These are phyloP conservation scores for Taeniopygia guttata DNA, from an alignment of 2,797 vertebrate genomes.

Conservation along the genomic window DNA sequence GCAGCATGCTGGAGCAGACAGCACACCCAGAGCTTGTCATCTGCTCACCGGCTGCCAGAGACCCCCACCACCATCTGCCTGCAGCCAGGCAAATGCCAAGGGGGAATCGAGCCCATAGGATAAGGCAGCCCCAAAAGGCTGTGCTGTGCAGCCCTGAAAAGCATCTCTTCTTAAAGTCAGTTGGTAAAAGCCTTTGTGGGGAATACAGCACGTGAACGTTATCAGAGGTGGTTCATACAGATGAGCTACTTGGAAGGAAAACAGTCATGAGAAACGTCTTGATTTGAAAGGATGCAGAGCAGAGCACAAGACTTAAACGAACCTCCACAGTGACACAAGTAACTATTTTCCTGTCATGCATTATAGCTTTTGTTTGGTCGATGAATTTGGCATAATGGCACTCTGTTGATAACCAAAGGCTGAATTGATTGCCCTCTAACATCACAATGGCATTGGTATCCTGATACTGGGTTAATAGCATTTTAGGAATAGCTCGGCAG, in stretches of 20 bases:
- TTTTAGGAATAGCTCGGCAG: not conserved
- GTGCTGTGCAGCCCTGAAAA: not conserved
- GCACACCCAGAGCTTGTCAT: not conserved
- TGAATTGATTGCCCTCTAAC: not conserved
- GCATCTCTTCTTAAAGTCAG: not conserved
- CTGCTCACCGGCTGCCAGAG: not conserved
- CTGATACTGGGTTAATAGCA: not conserved
- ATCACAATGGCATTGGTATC: not conserved
- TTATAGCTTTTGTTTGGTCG: not conserved
- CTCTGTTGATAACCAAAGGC: not conserved
- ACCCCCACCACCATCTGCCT: slow-evolving; percentile 11
- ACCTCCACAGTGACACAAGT: not conserved
- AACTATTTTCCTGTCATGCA: not conserved
- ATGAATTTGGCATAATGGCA: not conserved
- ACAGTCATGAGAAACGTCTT: not conserved
- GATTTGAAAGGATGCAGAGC: not conserved
- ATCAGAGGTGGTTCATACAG: not conserved
- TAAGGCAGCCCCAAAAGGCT: not conserved
- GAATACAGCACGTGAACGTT: not conserved
- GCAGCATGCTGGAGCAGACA: not conserved
- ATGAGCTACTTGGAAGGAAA: not conserved
- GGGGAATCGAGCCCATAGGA: not conserved
- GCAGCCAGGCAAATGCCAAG: not conserved
- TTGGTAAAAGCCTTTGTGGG: not conserved
- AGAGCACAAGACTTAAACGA: not conserved